Evolutionary conservation across 2,888 invertebrate species (phyloP), one percentile per base, ranked within the genome.

Genomic region (Drosophila emarginata): DNA sequence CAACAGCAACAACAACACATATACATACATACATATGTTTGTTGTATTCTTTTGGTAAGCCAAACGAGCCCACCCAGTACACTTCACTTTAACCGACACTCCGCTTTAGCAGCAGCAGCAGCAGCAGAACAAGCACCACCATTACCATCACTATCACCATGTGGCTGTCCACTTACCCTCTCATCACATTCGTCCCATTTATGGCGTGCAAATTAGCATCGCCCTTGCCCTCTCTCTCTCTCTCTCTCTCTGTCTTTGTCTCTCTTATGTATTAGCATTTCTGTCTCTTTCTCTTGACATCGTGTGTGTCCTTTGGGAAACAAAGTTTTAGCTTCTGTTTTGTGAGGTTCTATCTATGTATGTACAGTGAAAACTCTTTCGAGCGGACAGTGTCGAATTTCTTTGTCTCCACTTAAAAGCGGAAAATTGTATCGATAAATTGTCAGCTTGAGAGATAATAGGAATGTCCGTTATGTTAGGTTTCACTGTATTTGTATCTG

Each of bases 181-280:
- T 86, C 83, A 74, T 69, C 88, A 75, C 80, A 82, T 87, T 77
- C 86, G 84, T 79, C 80, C 73, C 87, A 74, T 88, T 84, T 88
- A 88, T 86, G 86, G 87, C 78, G 80, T 88, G 84, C 86, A 88
- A 84, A 84, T 84, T 88, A 84, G 88, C 84, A 79, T 79, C 71
- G 73, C 80, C 54, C 36, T 54, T 32, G 32, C 32, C 32, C 32
- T 36, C 45, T 18, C 40, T 6, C 28, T 5, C 28, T 4, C 28
- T 28, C 28, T 28, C n/a, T n/a, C 28, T 28, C 28, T 7, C 28
- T 28, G 6, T 32, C 11, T 32, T 1, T 32, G 9, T 9, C 32
- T 11, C 7, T 32, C 32, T n/a, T n/a, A n/a, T n/a, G n/a, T n/a
- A n/a, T n/a, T n/a, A 7, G 1, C 32, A 32, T 9, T 9, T 32